Evolutionary conservation across 1,140 invertebrate species (phyloP).

Genomic region (Nasonia longicornis): DNA sequence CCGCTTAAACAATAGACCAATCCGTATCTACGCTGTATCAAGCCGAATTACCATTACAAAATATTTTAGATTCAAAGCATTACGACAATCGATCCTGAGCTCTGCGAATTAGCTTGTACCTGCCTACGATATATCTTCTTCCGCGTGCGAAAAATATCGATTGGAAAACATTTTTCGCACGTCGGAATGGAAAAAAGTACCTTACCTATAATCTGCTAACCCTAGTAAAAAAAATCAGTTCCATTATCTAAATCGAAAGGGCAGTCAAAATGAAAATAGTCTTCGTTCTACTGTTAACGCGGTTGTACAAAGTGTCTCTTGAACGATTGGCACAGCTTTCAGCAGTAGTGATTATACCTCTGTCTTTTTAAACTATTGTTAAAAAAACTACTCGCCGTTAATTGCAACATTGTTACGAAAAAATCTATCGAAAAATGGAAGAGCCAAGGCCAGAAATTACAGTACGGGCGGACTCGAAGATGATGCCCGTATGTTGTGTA

Average conservation of each 20-base stretch:
- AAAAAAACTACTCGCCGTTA: slow-evolving; percentile 16
- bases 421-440: slow-evolving; percentile 42
- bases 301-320: slow-evolving; percentile 6
- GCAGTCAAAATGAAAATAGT: slow-evolving; percentile 16
- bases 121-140: neutral
- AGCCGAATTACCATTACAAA: neutral
- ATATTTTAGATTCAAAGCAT: neutral
- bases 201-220: neutral
- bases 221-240: neutral
- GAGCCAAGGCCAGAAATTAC: slow-evolving; percentile 33
- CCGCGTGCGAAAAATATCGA: neutral
- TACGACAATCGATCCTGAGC: neutral
- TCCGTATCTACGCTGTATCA: neutral
- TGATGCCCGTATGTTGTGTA: neutral
- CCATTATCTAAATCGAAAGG: neutral
- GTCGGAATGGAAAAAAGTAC: neutral
- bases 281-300: neutral
- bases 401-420: slow-evolving; percentile 13
- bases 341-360: slow-evolving; percentile 10
- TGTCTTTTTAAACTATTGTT: slow-evolving; percentile 26
- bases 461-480: slow-evolving; percentile 18
- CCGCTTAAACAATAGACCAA: neutral
- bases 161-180: slow-evolving; percentile 2
- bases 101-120: neutral
- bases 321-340: slow-evolving; percentile 40